Evolutionary conservation across 2,888 invertebrate genomes (phyloP).

Genomic region (Yponomeuta cagnagella): DNA sequence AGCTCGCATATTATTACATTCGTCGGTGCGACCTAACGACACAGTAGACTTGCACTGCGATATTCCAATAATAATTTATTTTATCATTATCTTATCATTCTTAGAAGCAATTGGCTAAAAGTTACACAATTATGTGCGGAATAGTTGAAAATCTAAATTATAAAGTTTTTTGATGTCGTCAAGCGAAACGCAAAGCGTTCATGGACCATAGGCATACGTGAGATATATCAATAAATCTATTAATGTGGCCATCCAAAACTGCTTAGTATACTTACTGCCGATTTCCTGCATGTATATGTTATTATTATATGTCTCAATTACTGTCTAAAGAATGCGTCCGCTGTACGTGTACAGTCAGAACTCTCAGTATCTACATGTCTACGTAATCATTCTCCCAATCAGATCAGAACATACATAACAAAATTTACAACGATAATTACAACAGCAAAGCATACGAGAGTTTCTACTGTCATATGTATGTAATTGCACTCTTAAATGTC

Average conservation of each 20-base stretch:
- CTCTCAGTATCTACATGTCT: slow-evolving; percentile 13
- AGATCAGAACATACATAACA: slow-evolving; percentile 1
- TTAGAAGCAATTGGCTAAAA: neutral
- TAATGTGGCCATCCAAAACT: slow-evolving; percentile 16
- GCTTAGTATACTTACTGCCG: slow-evolving; percentile 17
- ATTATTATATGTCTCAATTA: slow-evolving; percentile 9
- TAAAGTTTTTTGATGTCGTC: slow-evolving; percentile 23
- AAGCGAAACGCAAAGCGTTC: slow-evolving; percentile 23
- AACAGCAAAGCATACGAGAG: slow-evolving; percentile 12
- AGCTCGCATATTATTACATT: slow-evolving; percentile 28
- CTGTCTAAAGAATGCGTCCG: slow-evolving; percentile 12
- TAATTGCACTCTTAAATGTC: slow-evolving; percentile 8
- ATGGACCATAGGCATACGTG: slow-evolving; percentile 27
- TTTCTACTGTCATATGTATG: slow-evolving; percentile 11
- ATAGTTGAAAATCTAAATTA: slow-evolving; percentile 21
- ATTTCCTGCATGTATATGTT: slow-evolving; percentile 17
- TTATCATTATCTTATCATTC: neutral
- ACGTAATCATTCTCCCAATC: slow-evolving; percentile 11
- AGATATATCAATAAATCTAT: slow-evolving; percentile 15
- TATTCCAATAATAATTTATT: neutral
- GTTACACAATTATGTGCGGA: neutral
- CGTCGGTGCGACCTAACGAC: slow-evolving; percentile 16
- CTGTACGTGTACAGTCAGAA: slow-evolving; percentile 16
- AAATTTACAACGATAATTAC: neutral
- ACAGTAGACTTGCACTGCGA: slow-evolving; percentile 15